Percentiles rank a stretch among this genome's conserved stretches.
phyloP scores from a whole-genome alignment of 2,113 vertebrate species.

The Ammodytes dubius region DNA sequence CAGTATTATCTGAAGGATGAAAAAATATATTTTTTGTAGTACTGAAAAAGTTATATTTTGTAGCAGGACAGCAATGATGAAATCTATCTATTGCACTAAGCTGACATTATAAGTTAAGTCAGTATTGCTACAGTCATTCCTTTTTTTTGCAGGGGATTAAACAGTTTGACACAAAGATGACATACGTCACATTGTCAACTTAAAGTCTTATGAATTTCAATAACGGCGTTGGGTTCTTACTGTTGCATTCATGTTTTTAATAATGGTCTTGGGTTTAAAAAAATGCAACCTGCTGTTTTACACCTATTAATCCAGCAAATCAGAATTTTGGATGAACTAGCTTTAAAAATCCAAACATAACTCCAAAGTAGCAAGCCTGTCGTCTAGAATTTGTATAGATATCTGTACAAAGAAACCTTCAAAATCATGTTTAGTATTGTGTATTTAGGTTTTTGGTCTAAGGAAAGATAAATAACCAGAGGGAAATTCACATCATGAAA shows the following conservation, averaged over 20 bases:
- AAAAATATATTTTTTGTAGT: conserved; percentile 3
- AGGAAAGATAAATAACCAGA: not conserved
- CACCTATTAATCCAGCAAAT: not conserved
- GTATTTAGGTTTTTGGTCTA: not conserved
- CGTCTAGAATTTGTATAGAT: too few species aligned
- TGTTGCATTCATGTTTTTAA: not conserved
- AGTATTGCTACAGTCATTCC: not conserved
- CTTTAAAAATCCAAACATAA: too few species aligned
- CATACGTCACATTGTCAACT: not conserved
- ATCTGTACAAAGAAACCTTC: not conserved
- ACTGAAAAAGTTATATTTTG: not conserved
- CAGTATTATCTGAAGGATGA: conserved; percentile 16
- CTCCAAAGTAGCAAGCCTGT: not conserved
- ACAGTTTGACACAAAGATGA: not conserved
- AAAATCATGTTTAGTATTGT: not conserved
- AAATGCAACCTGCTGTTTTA: too few species aligned
- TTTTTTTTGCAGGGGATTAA: not conserved
- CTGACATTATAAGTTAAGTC: not conserved
- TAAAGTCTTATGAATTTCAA: too few species aligned
- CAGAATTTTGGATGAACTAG: not conserved
- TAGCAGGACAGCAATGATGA: not conserved
- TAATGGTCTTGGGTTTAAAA: not conserved
- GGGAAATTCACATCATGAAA: conserved; percentile 8
- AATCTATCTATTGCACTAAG: not conserved
- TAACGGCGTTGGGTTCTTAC: not conserved